Evolutionary conservation across 2,797 vertebrate species (phyloP), one percentile per base, ranked within the genome.

Genomic region (Anguilla marmorata): DNA sequence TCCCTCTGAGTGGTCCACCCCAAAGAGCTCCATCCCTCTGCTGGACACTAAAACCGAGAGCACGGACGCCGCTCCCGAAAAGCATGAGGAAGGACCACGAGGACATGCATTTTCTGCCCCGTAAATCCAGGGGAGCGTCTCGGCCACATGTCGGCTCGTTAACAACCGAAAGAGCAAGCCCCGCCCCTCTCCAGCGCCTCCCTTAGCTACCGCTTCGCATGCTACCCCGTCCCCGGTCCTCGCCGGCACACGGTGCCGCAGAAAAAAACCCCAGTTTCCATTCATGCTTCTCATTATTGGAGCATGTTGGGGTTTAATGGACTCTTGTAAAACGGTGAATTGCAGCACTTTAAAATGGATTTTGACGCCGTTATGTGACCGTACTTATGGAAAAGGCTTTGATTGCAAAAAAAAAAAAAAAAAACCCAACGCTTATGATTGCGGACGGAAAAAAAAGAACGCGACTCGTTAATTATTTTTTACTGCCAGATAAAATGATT

Each of bases 391-490:
- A 93, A 87, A 94, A 92, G 93, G 93, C 94, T 95, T 95, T 94
- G 95, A 94, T 93, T 94, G 95, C 91, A 45, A 89, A 91, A 94
- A 21, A 60, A n/a, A n/a, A n/a, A 60, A 33, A 37, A 33, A 37
- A 37, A 37, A 76, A 41, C 33, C 14, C 72, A 93, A 93, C 90
- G 92, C 91, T 93, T 93, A 93, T 95, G 95, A 95, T 93, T 93
- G 93, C 91, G 93, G 94, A 95, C 92, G 94, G 95, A 94, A 95
- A 95, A 95, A 95, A 96, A 63, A 94, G 93, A 95, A 93, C 94
- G 95, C 93, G 94, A 95, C 95, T 95, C 95, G 94, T 96, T 96
- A 95, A 96, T 95, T 96, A 95, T 96, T 96, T 95, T 96, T 95
- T 96, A 96, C 94, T 92, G 94, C 95, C 92, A 90, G 94, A 96